phyloP scores from a whole-genome alignment of 2,113 vertebrate genomes.

The Sardina pilchardus region DNA sequence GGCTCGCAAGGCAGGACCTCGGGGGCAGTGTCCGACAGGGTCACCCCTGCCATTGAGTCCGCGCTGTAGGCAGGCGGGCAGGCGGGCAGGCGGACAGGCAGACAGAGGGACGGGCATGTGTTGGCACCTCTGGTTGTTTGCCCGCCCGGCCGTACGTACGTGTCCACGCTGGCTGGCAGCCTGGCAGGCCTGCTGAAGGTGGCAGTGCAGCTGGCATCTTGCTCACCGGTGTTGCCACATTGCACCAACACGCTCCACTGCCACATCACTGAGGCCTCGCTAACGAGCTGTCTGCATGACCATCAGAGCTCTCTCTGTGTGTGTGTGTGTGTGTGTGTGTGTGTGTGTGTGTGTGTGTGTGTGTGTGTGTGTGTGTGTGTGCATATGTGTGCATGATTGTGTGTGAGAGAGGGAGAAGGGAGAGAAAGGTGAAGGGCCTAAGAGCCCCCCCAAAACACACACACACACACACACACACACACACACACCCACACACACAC shows the following conservation, averaged over 20 bases:
- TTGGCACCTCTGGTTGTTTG: conserved; percentile 24
- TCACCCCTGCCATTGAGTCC: conserved; percentile 43
- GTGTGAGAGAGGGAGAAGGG: not conserved
- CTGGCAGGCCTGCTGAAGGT: conserved; percentile 77
- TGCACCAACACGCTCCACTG: conserved; percentile 72
- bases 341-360: conserved; percentile 60
- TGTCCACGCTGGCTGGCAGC: conserved; percentile 67
- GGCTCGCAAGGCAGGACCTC: not conserved
- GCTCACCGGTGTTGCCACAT: conserved; percentile 75
- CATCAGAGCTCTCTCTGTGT: conserved; percentile 77
- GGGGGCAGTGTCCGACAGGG: conserved; percentile 44
- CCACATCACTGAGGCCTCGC: conserved; percentile 77
- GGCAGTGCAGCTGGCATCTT: conserved; percentile 75
- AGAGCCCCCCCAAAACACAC: not conserved
- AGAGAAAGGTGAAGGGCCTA: not conserved
- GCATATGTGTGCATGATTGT: not conserved
- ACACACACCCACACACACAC: not conserved
- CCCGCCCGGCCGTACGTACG: conserved; percentile 32
- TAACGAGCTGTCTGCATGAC: conserved; percentile 81
- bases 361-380: not conserved
- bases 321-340: conserved; percentile 21
- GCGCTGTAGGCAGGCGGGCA: conserved; percentile 21
- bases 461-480: not conserved
- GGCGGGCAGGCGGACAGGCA: too few species aligned
- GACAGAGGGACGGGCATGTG: conserved; percentile 51